These are phyloP conservation scores for Halcyon chelicuti DNA, from an alignment of 2,797 vertebrate species.

Conservation along the genomic window DNA sequence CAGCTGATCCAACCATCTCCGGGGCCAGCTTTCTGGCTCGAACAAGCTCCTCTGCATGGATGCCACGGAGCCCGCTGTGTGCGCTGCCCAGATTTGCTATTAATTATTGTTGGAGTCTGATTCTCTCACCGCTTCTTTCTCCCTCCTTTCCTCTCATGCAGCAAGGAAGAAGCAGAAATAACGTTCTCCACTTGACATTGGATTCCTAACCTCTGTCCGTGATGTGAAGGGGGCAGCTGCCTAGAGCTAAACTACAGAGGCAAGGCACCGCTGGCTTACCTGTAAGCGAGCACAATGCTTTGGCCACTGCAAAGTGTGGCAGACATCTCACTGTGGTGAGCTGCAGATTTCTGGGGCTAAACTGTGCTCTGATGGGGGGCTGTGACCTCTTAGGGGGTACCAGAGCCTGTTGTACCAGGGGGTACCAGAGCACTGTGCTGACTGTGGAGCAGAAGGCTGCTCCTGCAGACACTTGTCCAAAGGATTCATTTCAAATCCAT, in stretches of 20 bases:
- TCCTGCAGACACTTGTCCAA: background rate
- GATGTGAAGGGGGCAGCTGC: background rate
- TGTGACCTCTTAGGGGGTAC: background rate
- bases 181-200: accelerated
- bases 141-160: background rate
- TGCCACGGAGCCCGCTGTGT: background rate
- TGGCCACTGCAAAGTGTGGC: accelerated
- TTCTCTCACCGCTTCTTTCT: background rate
- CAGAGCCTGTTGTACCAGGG: too few species aligned
- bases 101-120: background rate
- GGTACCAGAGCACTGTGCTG: background rate
- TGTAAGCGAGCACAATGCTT: background rate
- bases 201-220: background rate
- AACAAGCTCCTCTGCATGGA: background rate
- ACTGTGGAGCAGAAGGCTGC: background rate
- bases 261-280: background rate
- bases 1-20: background rate
- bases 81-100: background rate
- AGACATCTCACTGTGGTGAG: background rate
- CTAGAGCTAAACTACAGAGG: background rate
- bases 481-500: background rate
- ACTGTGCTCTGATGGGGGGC: background rate
- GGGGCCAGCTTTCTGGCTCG: background rate
- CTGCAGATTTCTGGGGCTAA: background rate
- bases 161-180: background rate